Conservation (phyloP, 2,888 invertebrate species). For the Salticus scenicus region DNA sequence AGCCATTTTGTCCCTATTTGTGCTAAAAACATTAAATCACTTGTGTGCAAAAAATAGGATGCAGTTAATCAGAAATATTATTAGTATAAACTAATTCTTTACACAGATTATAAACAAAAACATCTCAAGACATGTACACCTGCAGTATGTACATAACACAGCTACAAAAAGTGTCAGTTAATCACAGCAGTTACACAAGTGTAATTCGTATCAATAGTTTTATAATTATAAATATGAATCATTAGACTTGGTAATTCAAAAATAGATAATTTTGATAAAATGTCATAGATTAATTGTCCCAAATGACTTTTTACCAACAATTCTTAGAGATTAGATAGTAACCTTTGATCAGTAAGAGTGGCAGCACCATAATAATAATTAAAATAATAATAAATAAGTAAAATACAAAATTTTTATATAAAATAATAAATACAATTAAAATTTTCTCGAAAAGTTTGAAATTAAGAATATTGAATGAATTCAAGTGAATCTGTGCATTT, state of each 20-base stretch:
- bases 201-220: constrained; percentile 59
- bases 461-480: too few relatives aligned
- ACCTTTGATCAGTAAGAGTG: constrained; percentile 6
- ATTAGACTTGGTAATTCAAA: constrained; percentile 24
- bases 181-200: constrained; percentile 62
- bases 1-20: not conserved
- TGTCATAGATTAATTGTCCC: constrained; percentile 5
- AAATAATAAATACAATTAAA: too few relatives aligned
- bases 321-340: not conserved
- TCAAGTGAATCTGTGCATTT: too few relatives aligned
- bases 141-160: constrained; percentile 65
- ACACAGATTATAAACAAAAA: constrained; percentile 44
- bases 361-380: constrained; percentile 24
- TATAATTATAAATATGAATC: constrained; percentile 22
- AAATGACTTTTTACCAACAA: not conserved
- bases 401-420: too few relatives aligned
- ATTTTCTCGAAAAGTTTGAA: too few relatives aligned
- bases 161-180: constrained; percentile 54
- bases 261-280: constrained; percentile 28
- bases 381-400: too few relatives aligned
- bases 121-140: constrained; percentile 57
- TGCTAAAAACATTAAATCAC: not conserved
- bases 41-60: constrained; percentile 11
- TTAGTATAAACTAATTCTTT: constrained; percentile 54
- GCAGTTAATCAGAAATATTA: constrained; percentile 32